Evolutionary conservation across 2,113 vertebrate genomes (phyloP), one percentile per base, ranked within the genome.

Genomic region (Nothocercus julius): DNA sequence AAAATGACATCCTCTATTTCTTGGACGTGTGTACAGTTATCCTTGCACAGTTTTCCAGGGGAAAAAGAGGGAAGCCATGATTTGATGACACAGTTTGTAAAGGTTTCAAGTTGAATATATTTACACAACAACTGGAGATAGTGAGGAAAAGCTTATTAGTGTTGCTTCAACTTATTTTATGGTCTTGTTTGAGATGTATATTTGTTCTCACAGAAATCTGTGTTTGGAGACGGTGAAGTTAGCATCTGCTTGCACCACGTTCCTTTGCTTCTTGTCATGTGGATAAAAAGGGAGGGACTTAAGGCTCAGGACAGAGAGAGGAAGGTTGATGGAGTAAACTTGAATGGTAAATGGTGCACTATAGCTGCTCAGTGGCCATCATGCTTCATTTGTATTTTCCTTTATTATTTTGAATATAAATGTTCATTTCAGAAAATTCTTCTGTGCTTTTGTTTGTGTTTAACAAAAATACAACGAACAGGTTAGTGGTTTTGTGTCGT

Each of bases 1-100:
- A 99, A 99, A 99, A 97, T 98, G 90, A 93, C 94, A 73, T 96
- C 97, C 94, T 97, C 93, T 95, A 92, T 96, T 89, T 87, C 49
- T 22, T 87, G 77, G 81, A 87, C 82, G 94, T n/a, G 93, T 69
- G 91, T 97, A 70, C 54, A 61, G 76, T 97, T 92, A 75, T 97
- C 97, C 97, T 98, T 98, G 51, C n/a, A 68, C 59, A 82, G 36
- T 44, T 77, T 85, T 85, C 63, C 7, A 40, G 85, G 89, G 88
- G 45, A 64, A 64, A 44, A 16, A 54, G 18, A 22, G 92, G 38
- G 17, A 54, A 76, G 27, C 78, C 3, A 7, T 62, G 20, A 38
- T 44, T 27, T n/a, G 18, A 36, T 47, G 68, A 8, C 45, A 17
- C 25, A 24, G 7, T 87, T 90, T 59, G 7, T 58, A 25, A 83